Evolutionary conservation across 2,888 invertebrate species (phyloP).

Genomic region (Zhengitettix transpicula): DNA sequence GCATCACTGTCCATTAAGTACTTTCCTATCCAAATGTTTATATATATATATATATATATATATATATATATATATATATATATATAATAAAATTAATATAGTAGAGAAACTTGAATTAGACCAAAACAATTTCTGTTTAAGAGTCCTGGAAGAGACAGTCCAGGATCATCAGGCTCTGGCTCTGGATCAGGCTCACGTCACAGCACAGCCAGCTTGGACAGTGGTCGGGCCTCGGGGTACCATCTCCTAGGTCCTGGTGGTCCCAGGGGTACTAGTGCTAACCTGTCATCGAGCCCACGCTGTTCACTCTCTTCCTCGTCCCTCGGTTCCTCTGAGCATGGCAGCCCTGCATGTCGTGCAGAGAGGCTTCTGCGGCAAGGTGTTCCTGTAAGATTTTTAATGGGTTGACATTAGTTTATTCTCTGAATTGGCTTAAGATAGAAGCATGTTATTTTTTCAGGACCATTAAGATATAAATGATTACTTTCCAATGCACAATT

Average conservation of each 20-base stretch:
- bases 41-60: too few species aligned
- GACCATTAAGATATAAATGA: too few species aligned
- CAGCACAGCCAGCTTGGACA: slow-evolving; percentile 77
- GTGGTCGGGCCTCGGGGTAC: slow-evolving; percentile 78
- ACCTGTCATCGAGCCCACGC: slow-evolving; percentile 39
- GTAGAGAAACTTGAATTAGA: too few species aligned
- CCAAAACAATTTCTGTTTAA: slow-evolving; percentile 21
- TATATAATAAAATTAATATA: too few species aligned
- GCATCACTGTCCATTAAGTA: too few species aligned
- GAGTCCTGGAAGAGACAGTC: slow-evolving; percentile 87
- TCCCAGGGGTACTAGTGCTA: slow-evolving; percentile 29
- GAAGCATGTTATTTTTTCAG: too few species aligned
- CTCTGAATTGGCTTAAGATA: too few species aligned
- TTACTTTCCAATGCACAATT: too few species aligned
- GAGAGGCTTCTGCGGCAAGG: slow-evolving; percentile 62
- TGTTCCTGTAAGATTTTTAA: slow-evolving; percentile 37
- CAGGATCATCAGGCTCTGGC: slow-evolving; percentile 74
- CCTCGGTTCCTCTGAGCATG: slow-evolving; percentile 47
- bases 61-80: too few species aligned
- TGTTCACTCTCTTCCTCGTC: slow-evolving; percentile 63
- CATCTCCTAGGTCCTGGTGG: slow-evolving; percentile 22
- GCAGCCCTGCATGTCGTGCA: slow-evolving; percentile 36
- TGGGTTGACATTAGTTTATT: too few species aligned
- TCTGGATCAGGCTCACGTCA: slow-evolving; percentile 77
- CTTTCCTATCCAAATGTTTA: too few species aligned